Evolutionary conservation across 2,113 vertebrate genomes (phyloP), one percentile per base, ranked within the genome.

Genomic region (Gasterosteus aculeatus): DNA sequence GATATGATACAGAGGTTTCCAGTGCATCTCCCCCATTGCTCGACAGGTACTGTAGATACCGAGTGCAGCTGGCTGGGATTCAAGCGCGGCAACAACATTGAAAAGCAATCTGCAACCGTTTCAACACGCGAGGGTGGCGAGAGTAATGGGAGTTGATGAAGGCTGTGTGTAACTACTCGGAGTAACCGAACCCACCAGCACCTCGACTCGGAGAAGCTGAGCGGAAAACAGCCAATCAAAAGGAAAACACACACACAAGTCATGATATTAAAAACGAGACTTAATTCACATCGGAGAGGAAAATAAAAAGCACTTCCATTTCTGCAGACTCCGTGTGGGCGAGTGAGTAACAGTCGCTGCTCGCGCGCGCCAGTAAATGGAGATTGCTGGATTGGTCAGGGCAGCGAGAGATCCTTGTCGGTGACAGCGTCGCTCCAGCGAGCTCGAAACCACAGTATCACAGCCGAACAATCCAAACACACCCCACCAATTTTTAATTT

Each of bases 401-500:
- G 85, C 77, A 72, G 78, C 12, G 82, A 84, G 82, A 91, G 87
- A 93, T 93, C 91, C 88, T 92, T 93, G 92, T 91, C 87, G 93
- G 91, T 93, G 93, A 94, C 92, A 94, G 93, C 91, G 83, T 81
- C 89, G 93, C 94, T 95, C 91, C 92, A 93, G 79, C 85, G 92
- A 91, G 89, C 91, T 92, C 72, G 89, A 93, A 94, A 92, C 91
- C 88, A 91, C 87, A 82, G 91, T 92, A 93, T 88, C 88, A 91
- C 69, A 81, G 89, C 87, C 92, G 89, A 93, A 87, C 91, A 91
- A 91, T 90, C 88, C 88, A 92, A 95, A 94, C 93, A 94, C 94
- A 93, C 90, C 91, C 93, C 90, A 92, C 92, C 92, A 93, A 94
- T 92, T 88, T 93, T 92, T 93, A 93, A 93, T 92, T 91, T 87